Base-by-base conservation (phyloP, 1,140 invertebrate genomes). In the Microplitis mediator region DNA sequence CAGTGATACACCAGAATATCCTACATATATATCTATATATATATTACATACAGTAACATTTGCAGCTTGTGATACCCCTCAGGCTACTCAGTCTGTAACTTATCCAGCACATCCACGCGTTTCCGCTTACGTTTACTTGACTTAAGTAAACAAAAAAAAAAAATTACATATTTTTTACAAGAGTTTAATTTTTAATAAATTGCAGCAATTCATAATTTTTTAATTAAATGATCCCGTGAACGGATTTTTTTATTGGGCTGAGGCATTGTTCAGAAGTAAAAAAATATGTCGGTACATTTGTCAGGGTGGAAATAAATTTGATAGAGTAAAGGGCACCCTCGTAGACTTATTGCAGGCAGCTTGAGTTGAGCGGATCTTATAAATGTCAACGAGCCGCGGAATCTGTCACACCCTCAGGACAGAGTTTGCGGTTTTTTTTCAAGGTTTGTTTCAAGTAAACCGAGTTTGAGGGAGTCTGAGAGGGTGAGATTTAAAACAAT, bases 401-500 rank as follows among this genome's bases (percentile, higher is more conserved):
- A 64, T 64, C 34, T 67, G 50, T 54, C 65, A 45, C 39, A 67
- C 23, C 13, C 65, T 67, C 14, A 23, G 45, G 34, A 45, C 31
- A 67, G 9, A 31, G 23, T 67, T 50, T 67, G 65, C 8, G 65
- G 65, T 35, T 67, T 67, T 67, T 67, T 67, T 51, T 67, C 36
- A 3, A 16, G n/a, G 14, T 51, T 23, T 51, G 16, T 16, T 50
- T 23, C n/a, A 0, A 31, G 13, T 62, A n/a, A 13, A 11, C 31
- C 31, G 50, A 16, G 65, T 50, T n/a, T 35, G 62, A 52, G 78
- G 80, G 79, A 76, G 80, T 35, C 45, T 36, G 34, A 54, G 6
- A 52, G 78, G 81, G 79, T 76, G 80, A 84, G 83, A 85, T 86
- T 86, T 85, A 85, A 86, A 86, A 86, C 84, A 86, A 86, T 86